These are phyloP conservation scores for Dendrocincla fuliginosa DNA, from an alignment of 2,797 vertebrate genomes.

Conservation along the genomic window DNA sequence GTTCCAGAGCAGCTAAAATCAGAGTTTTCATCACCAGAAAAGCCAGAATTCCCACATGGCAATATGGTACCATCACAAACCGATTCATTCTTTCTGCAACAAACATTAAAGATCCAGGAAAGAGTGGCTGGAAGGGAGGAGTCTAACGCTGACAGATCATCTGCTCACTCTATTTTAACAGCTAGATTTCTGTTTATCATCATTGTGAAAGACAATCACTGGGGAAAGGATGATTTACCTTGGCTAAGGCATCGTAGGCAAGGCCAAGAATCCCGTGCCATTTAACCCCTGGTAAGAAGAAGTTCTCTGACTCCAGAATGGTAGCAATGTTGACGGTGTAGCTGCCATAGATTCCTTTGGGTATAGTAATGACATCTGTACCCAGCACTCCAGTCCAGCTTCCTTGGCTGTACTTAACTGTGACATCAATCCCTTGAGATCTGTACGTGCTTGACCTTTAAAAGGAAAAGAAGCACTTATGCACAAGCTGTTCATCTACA, in stretches of 20 bases:
- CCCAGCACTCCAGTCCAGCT: slow-evolving; percentile 94
- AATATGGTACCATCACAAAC: background rate
- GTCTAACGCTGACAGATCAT: background rate
- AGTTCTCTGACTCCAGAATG: slow-evolving; percentile 89
- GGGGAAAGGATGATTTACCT: slow-evolving; percentile 76
- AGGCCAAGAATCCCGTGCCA: slow-evolving; percentile 98
- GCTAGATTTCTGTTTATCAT: background rate
- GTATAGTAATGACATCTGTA: slow-evolving; percentile 83
- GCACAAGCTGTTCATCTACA: background rate
- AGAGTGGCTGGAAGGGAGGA: background rate
- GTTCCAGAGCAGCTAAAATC: background rate
- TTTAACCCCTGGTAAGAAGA: slow-evolving; percentile 91
- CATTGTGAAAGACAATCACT: background rate
- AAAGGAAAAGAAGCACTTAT: background rate
- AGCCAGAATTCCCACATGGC: background rate
- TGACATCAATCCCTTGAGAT: slow-evolving; percentile 77
- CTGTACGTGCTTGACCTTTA: slow-evolving; percentile 87
- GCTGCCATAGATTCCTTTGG: slow-evolving; percentile 84
- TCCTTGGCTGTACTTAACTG: slow-evolving; percentile 93
- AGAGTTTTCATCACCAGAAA: background rate
- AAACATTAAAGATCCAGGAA: background rate
- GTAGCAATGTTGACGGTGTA: slow-evolving; percentile 87
- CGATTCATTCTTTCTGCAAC: background rate
- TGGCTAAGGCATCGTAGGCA: slow-evolving; percentile 88
- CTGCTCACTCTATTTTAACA: background rate